Conservation (phyloP, 2,888 invertebrate genomes). For the Liopterus haemorrhoidalis region DNA sequence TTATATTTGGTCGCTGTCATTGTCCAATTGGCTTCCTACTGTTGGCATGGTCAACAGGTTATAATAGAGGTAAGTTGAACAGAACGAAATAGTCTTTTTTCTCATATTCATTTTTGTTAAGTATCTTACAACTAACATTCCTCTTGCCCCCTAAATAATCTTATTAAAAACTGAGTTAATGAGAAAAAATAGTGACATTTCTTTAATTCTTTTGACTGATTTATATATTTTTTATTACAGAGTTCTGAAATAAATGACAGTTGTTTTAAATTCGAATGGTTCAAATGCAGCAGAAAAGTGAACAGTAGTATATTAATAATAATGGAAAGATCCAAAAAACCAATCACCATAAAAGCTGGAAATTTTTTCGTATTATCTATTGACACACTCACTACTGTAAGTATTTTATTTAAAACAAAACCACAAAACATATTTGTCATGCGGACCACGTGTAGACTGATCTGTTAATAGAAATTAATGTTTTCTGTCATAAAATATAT, state of each 20-base stretch:
- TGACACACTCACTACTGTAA: constrained; percentile 25
- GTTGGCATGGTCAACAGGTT: constrained; percentile 33
- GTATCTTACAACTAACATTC: no score
- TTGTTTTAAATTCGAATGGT: constrained; percentile 34
- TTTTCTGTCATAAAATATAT: no score
- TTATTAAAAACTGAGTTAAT: no score
- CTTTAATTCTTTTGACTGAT: constrained; percentile 5
- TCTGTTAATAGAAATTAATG: no score
- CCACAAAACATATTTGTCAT: no score
- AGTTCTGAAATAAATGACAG: constrained; percentile 23
- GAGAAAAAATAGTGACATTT: not conserved
- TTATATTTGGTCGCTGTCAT: constrained; percentile 30
- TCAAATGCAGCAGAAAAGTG: constrained; percentile 19
- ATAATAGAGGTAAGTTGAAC: constrained; percentile 28
- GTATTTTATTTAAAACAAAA: not conserved
- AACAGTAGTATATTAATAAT: constrained; percentile 29
- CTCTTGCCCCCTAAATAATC: no score
- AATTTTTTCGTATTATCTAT: constrained; percentile 31
- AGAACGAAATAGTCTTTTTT: no score
- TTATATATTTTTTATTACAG: constrained; percentile 13
- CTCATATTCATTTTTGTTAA: no score
- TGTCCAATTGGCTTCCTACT: constrained; percentile 30
- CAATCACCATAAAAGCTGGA: constrained; percentile 30
- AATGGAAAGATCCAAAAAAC: constrained; percentile 32
- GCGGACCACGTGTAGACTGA: no score